Evolutionary conservation across 2,888 invertebrate species (phyloP).

Genomic region (Blera fallax): DNA sequence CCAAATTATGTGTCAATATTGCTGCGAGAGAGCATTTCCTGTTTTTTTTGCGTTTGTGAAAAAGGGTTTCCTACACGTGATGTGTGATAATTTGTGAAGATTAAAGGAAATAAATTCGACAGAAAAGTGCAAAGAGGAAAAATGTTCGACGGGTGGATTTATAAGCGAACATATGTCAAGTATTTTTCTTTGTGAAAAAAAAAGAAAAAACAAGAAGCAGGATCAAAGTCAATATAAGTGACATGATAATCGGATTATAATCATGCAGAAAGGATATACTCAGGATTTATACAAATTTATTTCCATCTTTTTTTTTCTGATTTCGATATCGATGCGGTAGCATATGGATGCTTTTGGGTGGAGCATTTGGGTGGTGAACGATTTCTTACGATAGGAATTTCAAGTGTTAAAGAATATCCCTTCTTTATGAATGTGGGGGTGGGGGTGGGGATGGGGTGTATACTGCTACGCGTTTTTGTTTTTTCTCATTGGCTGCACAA

Average conservation of each 20-base stretch:
- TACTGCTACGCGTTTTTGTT: neutral
- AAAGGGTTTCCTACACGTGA: constrained; percentile 51
- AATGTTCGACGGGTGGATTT: constrained; percentile 1
- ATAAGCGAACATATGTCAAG: constrained; percentile 51
- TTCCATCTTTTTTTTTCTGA: neutral
- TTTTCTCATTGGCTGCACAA: constrained; percentile 57
- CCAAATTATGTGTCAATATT: constrained; percentile 64
- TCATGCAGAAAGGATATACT: constrained; percentile 62
- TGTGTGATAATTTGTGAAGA: constrained; percentile 65
- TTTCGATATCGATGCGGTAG: neutral
- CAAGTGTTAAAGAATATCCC: constrained; percentile 3
- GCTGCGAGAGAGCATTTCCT: constrained; percentile 30
- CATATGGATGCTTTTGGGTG: constrained; percentile 14
- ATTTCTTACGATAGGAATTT: constrained; percentile 13
- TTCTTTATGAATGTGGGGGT: neutral
- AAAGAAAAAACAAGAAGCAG: constrained; percentile 17
- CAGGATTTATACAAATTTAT: constrained; percentile 38
- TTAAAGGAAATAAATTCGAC: constrained; percentile 46
- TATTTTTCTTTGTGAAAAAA: constrained; percentile 1
- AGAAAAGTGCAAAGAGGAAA: constrained; percentile 31
- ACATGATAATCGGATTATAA: constrained; percentile 70
- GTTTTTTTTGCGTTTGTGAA: neutral
- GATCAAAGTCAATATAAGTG: constrained; percentile 65
- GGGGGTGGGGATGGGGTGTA: neutral
- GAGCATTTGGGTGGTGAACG: neutral